Evolutionary conservation across 2,797 vertebrate species (phyloP).

Genomic region (Arvicola amphibius): DNA sequence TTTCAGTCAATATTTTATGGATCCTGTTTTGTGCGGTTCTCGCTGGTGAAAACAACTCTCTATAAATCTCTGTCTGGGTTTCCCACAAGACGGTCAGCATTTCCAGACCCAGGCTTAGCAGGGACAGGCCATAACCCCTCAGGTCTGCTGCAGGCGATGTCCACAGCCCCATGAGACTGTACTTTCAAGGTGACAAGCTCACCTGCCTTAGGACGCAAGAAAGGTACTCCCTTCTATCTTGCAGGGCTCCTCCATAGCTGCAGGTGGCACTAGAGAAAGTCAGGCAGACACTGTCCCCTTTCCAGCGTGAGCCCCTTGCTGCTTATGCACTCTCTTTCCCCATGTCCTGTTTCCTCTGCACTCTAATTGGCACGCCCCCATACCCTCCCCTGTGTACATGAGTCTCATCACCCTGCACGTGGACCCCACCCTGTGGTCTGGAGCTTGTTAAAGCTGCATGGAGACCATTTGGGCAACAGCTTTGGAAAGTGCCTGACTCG

Average conservation of each 20-base stretch:
- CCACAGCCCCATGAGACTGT: neutral
- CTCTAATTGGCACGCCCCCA: neutral
- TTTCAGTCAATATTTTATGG: constrained; percentile 47
- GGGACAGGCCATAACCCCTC: neutral
- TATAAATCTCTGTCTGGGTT: constrained; percentile 36
- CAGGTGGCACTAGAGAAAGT: neutral
- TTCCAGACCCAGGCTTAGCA: neutral
- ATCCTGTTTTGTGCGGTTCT: constrained; percentile 2
- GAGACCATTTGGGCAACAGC: neutral
- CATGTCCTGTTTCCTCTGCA: neutral
- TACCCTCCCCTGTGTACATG: neutral
- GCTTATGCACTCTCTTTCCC: neutral
- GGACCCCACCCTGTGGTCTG: neutral
- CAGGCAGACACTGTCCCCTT: neutral
- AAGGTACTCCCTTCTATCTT: neutral
- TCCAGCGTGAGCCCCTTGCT: neutral
- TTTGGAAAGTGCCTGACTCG: neutral
- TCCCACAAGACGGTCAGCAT: neutral
- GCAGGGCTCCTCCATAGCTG: neutral
- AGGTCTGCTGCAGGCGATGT: neutral
- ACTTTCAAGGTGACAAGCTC: neutral
- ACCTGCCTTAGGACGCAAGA: neutral
- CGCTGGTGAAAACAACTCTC: neutral
- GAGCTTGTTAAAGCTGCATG: neutral
- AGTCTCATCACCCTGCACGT: neutral